Evolutionary conservation across 64 coral and sea anemone species (phyloP).

Genomic region (Actinia tenebrosa): DNA sequence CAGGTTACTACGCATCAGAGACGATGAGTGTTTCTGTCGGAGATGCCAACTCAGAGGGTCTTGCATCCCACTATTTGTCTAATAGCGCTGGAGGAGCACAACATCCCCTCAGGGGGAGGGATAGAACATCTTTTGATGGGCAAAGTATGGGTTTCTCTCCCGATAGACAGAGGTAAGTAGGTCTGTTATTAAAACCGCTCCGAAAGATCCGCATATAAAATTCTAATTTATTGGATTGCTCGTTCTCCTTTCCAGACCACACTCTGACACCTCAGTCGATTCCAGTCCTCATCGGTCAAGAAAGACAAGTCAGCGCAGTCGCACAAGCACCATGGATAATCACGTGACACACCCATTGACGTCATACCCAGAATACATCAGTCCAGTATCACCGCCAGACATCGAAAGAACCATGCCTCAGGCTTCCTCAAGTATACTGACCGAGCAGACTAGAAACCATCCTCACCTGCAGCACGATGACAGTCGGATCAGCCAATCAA

Average conservation of each 20-base stretch:
- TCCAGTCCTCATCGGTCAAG: conserved; percentile 37
- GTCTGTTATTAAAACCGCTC: not conserved
- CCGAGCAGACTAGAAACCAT: conserved; percentile 13
- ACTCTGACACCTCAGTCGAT: conserved; percentile 4
- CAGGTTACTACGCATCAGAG: conserved; percentile 64
- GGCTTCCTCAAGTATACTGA: conserved; percentile 17
- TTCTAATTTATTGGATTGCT: not conserved
- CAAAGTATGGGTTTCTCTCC: not conserved
- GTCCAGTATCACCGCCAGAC: conserved; percentile 1
- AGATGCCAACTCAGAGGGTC: conserved; percentile 25
- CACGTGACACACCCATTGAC: not conserved
- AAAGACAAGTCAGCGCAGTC: conserved; percentile 39
- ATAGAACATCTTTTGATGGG: not conserved
- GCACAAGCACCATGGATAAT: conserved; percentile 21
- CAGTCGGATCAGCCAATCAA: not conserved
- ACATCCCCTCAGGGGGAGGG: not conserved
- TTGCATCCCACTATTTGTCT: conserved; percentile 29
- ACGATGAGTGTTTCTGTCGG: conserved; percentile 43
- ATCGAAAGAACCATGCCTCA: not conserved
- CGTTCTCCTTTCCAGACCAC: not conserved
- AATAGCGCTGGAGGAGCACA: conserved; percentile 32
- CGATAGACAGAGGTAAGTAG: not conserved
- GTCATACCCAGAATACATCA: conserved; percentile 17
- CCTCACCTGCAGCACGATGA: not conserved
- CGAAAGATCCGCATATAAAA: not conserved